Conservation (phyloP, 2,113 vertebrate genomes). For the Zosterops borbonicus region DNA sequence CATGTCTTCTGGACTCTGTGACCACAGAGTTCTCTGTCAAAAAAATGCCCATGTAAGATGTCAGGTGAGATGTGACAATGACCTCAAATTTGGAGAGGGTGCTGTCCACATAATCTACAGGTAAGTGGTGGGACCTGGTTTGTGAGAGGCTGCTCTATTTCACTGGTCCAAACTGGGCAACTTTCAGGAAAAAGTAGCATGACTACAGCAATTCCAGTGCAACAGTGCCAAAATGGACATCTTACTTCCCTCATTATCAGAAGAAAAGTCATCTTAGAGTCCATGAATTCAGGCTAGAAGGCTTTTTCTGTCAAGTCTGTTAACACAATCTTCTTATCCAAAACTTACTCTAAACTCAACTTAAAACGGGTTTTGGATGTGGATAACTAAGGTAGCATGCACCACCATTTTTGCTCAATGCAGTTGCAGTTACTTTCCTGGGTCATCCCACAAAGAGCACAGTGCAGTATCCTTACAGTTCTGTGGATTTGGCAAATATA, state of each 20-base stretch:
- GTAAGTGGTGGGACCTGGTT: background rate
- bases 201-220: background rate
- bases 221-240: background rate
- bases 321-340: background rate
- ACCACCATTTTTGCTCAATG: accelerated
- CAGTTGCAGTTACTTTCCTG: background rate
- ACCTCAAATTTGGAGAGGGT: background rate
- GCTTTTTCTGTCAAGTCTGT: background rate
- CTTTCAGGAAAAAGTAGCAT: background rate
- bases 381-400: background rate
- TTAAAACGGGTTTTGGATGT: background rate
- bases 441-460: background rate
- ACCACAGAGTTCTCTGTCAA: background rate
- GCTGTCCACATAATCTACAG: background rate
- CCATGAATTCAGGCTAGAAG: background rate
- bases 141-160: background rate
- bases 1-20: background rate
- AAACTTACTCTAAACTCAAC: background rate
- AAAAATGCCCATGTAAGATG: background rate
- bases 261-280: background rate
- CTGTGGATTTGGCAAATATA: background rate
- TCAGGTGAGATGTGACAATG: background rate
- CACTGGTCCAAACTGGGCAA: background rate
- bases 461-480: background rate
- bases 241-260: background rate